Evolutionary conservation across 1,140 invertebrate species (phyloP).

Genomic region (Macrobrachium nipponense): DNA sequence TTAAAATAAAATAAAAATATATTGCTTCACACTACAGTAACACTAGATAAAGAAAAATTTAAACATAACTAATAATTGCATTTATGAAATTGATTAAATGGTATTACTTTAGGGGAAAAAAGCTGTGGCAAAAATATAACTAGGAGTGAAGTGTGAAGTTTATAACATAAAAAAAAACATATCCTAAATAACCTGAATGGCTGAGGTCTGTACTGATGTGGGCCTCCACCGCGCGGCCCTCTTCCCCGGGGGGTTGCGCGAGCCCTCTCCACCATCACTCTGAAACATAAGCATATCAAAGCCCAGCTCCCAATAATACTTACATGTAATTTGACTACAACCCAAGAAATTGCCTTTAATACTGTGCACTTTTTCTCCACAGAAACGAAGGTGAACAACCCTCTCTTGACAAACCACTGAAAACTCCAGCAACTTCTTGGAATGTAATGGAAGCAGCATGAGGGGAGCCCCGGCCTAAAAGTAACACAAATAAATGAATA

Average conservation of each 20-base stretch:
- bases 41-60: neutral
- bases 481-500: neutral
- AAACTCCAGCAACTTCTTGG: too few species aligned
- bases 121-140: too few species aligned
- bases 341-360: neutral
- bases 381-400: too few species aligned
- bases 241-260: conserved; percentile 63
- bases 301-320: neutral
- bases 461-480: conserved; percentile 3
- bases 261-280: conserved; percentile 65
- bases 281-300: conserved; percentile 58
- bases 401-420: too few species aligned
- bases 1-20: too few species aligned
- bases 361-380: too few species aligned
- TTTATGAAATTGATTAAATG: neutral
- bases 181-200: conserved; percentile 39
- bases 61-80: neutral
- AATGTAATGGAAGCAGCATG: neutral
- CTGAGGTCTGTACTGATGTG: conserved; percentile 33
- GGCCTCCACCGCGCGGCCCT: conserved; percentile 48
- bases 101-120: neutral
- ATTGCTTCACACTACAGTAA: neutral
- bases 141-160: too few species aligned
- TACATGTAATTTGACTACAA: neutral
- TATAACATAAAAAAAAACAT: conserved; percentile 23